Evolutionary conservation across 2,113 vertebrate species (phyloP).

Genomic region (Oncorhynchus masou): DNA sequence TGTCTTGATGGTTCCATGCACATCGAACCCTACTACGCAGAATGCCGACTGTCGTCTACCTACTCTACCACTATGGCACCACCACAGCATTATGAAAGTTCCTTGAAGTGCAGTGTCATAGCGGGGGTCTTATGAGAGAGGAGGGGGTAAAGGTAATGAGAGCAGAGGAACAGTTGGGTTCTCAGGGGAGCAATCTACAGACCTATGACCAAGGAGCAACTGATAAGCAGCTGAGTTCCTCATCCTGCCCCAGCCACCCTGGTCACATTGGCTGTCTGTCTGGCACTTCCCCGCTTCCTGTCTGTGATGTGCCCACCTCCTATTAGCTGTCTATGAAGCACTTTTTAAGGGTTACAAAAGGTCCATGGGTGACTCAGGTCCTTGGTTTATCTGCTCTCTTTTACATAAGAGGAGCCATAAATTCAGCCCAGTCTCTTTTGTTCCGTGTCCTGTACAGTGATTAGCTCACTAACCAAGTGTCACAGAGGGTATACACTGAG

Average conservation of each 20-base stretch:
- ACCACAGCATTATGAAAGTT: neutral
- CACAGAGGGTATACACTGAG: constrained; percentile 6
- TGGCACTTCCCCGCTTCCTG: constrained; percentile 67
- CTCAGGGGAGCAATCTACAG: constrained; percentile 48
- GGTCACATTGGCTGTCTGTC: constrained; percentile 60
- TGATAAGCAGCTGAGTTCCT: constrained; percentile 72
- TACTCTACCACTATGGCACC: neutral
- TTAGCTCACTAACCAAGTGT: constrained; percentile 24
- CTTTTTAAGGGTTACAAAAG: constrained; percentile 25
- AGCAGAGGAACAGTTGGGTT: constrained; percentile 42
- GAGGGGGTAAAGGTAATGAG: constrained; percentile 45
- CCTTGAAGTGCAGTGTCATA: neutral
- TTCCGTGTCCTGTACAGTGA: constrained; percentile 47
- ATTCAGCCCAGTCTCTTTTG: constrained; percentile 53
- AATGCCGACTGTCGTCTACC: neutral
- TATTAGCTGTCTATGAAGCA: constrained; percentile 49
- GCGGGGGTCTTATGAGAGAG: neutral
- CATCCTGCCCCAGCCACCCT: constrained; percentile 60
- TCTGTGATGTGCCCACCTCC: constrained; percentile 33
- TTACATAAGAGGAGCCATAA: constrained; percentile 43
- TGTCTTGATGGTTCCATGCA: too few relatives aligned
- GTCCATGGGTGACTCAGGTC: neutral
- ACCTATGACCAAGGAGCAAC: constrained; percentile 51
- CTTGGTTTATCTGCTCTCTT: constrained; percentile 52
- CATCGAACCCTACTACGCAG: neutral